Conservation (phyloP, 35 echinoderm and acorn worm genomes). For the Amphiura filiformis region DNA sequence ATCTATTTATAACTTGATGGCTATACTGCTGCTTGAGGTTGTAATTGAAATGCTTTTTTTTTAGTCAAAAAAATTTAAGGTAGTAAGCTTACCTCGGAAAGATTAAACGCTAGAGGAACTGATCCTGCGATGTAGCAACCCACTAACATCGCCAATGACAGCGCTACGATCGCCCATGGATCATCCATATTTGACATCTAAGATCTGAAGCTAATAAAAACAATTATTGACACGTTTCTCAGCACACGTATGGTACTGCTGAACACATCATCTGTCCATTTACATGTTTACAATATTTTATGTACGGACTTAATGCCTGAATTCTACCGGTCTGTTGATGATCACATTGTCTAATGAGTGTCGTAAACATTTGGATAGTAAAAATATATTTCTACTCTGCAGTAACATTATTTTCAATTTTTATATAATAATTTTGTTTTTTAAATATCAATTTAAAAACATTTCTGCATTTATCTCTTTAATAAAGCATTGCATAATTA, state of each 20-base stretch:
- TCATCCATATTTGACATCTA: conserved; percentile 53
- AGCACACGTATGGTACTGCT: background rate
- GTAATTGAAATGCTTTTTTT: no score
- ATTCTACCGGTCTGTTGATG: no score
- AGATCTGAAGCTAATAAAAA: background rate
- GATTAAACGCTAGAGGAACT: conserved; percentile 69
- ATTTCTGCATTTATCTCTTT: no score
- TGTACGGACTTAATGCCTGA: background rate
- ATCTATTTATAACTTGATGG: no score
- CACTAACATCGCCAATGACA: conserved; percentile 94
- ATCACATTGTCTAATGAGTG: no score
- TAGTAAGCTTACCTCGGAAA: conserved; percentile 75
- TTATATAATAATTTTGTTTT: no score
- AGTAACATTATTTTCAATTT: no score
- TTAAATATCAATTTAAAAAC: no score
- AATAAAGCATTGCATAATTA: no score
- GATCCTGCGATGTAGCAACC: conserved; percentile 92
- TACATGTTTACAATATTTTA: background rate
- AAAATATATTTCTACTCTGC: no score
- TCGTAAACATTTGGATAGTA: no score
- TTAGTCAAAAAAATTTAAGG: background rate
- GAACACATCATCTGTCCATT: background rate
- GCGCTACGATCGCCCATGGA: conserved; percentile 63
- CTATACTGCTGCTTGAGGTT: no score
- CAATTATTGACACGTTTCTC: background rate